Evolutionary conservation across 2,888 invertebrate species (phyloP).

Genomic region (Epinotia nisella): DNA sequence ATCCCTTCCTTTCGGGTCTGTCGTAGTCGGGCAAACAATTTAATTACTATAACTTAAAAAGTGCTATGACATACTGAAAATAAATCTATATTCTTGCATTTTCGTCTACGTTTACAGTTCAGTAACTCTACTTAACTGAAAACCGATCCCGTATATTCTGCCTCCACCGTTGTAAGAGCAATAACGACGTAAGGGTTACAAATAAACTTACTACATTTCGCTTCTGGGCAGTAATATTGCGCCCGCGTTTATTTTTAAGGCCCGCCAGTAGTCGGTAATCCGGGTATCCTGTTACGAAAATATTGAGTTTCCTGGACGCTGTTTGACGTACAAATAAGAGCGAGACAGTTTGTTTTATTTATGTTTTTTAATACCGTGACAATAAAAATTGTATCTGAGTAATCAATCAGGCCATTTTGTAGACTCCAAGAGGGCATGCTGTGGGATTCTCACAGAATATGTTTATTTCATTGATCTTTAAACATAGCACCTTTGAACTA

Average conservation of each 20-base stretch:
- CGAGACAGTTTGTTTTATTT: constrained; percentile 25
- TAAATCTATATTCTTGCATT: constrained; percentile 8
- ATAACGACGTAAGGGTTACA: neutral
- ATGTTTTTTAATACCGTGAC: neutral
- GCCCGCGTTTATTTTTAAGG: constrained; percentile 37
- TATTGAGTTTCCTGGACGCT: constrained; percentile 53
- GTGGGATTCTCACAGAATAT: neutral
- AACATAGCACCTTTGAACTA: neutral
- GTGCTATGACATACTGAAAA: neutral
- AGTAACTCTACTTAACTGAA: constrained; percentile 43
- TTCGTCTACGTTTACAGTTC: constrained; percentile 36
- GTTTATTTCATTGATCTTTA: neutral
- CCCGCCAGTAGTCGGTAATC: constrained; percentile 42
- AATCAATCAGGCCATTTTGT: neutral
- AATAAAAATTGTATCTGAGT: neutral
- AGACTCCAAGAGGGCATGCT: neutral
- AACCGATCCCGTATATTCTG: constrained; percentile 43
- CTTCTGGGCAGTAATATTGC: constrained; percentile 1
- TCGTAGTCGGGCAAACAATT: too few species aligned
- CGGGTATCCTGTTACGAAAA: constrained; percentile 47
- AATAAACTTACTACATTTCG: neutral
- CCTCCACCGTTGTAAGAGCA: neutral
- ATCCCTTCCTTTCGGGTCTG: too few species aligned
- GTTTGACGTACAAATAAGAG: constrained; percentile 46
- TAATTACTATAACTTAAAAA: too few species aligned